phyloP scores from a whole-genome alignment of 2,888 invertebrate genomes.

The Cepaea hortensis region DNA sequence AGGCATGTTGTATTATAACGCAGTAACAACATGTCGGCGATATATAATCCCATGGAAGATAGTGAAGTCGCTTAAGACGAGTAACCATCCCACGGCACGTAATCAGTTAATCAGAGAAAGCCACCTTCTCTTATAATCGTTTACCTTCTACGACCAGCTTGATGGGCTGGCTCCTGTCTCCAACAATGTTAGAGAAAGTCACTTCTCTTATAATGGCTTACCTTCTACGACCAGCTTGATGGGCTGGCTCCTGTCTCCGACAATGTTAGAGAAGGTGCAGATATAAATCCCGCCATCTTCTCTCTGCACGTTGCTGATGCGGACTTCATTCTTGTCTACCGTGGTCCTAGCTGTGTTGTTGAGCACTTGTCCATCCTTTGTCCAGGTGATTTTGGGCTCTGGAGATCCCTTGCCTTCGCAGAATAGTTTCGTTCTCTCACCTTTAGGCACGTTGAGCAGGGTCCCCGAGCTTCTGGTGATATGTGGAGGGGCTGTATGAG shows the following conservation, averaged over 20 bases:
- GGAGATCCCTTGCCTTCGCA: conserved; percentile 97
- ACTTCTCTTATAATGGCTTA: conserved; percentile 19
- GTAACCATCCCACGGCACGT: too few species aligned
- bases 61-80: too few species aligned
- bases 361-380: conserved; percentile 80
- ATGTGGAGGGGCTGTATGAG: conserved; percentile 64
- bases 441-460: conserved; percentile 76
- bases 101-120: conserved; percentile 72
- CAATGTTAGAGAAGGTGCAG: conserved; percentile 95
- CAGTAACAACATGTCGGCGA: too few species aligned
- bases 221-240: conserved; percentile 94
- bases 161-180: conserved; percentile 95
- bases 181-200: conserved; percentile 91
- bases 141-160: conserved; percentile 90
- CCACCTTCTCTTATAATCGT: too few species aligned
- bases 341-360: conserved; percentile 56
- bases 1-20: too few species aligned
- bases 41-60: too few species aligned
- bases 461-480: conserved; percentile 62
- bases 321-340: conserved; percentile 80
- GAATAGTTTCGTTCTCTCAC: conserved; percentile 95
- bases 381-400: conserved; percentile 96
- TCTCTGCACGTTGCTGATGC: conserved; percentile 92
- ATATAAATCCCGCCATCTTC: conserved; percentile 97
- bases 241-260: conserved; percentile 96